Evolutionary conservation across 2,113 vertebrate genomes (phyloP).

Genomic region (Chloropsis cyanopogon): DNA sequence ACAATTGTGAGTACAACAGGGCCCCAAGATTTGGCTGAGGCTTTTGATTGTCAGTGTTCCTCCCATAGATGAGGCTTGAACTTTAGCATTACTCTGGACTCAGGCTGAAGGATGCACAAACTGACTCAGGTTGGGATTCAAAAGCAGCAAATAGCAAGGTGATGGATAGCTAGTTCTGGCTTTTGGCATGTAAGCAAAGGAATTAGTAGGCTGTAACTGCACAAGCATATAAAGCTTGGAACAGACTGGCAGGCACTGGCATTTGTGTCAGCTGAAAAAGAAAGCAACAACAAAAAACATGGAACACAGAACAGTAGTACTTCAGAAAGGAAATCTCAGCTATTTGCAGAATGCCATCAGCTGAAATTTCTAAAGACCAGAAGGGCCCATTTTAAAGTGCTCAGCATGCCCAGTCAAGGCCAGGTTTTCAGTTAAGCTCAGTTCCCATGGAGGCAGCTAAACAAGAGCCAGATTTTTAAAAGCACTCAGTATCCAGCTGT

Average conservation of each 20-base stretch:
- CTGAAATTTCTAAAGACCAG: slow-evolving; percentile 24
- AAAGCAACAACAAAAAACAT: not conserved
- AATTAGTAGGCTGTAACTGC: slow-evolving; percentile 3
- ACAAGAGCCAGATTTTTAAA: slow-evolving; percentile 29
- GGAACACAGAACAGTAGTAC: not conserved
- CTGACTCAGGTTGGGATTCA: not conserved
- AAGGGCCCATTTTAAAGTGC: not conserved
- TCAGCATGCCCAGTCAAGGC: not conserved
- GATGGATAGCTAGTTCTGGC: not conserved
- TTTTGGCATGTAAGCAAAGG: not conserved
- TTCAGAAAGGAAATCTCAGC: not conserved
- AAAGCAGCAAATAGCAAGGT: not conserved
- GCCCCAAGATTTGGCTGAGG: not conserved
- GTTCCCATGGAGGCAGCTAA: slow-evolving; percentile 23
- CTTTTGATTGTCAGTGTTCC: not conserved
- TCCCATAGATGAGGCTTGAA: not conserved
- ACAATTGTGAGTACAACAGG: not conserved
- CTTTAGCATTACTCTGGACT: not conserved
- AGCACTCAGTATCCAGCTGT: slow-evolving; percentile 10
- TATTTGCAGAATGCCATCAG: not conserved
- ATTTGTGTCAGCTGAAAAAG: not conserved
- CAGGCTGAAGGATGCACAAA: not conserved
- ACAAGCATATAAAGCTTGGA: not conserved
- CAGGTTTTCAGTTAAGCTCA: slow-evolving; percentile 33
- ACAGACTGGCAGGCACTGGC: not conserved